Conservation (phyloP, 92 coral and sea anemone species). For the Phenganax stokvisi region DNA sequence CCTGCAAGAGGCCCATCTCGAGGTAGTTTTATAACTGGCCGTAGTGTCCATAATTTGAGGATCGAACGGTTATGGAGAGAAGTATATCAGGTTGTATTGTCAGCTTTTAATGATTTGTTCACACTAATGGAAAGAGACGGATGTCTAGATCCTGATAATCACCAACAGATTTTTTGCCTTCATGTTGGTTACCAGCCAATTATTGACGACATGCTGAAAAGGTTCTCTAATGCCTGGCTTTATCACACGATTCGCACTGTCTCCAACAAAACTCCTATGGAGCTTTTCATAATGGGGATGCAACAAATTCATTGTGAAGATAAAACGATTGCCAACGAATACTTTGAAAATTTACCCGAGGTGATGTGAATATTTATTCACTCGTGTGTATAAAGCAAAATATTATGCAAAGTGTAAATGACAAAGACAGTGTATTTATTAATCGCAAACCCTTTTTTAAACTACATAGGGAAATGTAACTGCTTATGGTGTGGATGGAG, state of each 20-base stretch:
- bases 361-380: neutral
- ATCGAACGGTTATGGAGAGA: too few relatives aligned
- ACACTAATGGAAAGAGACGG: too few relatives aligned
- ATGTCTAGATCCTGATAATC: too few relatives aligned
- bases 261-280: constrained; percentile 42
- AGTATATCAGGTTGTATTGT: too few relatives aligned
- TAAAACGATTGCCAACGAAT: constrained; percentile 48
- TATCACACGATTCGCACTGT: constrained; percentile 53
- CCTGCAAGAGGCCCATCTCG: too few relatives aligned
- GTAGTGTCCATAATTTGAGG: too few relatives aligned
- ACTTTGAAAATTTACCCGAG: constrained; percentile 50
- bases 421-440: neutral
- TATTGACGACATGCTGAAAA: constrained; percentile 38
- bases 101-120: too few relatives aligned
- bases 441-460: neutral
- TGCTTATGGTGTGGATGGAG: too few relatives aligned
- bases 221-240: constrained; percentile 39
- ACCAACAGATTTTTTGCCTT: constrained; percentile 35
- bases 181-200: constrained; percentile 38
- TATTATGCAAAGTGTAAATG: neutral
- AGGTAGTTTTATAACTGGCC: too few relatives aligned
- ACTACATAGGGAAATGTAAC: too few relatives aligned
- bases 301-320: constrained; percentile 51
- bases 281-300: constrained; percentile 62
- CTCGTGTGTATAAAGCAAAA: too few relatives aligned